phyloP scores from a whole-genome alignment of 2,888 invertebrate genomes.

The Ophion obscuratus region DNA sequence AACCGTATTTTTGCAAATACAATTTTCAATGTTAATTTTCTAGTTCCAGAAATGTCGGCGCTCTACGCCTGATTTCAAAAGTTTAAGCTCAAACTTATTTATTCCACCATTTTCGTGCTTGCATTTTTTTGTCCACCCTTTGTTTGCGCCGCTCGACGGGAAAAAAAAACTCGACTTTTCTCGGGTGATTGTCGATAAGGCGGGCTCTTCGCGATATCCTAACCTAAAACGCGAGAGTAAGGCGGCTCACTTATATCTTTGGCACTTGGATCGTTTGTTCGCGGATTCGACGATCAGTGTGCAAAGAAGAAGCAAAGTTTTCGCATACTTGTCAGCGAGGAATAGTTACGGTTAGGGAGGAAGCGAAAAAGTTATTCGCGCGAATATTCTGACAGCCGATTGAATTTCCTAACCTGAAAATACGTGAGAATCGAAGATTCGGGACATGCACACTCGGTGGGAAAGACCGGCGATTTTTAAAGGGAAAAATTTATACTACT shows the following conservation, averaged over 20 bases:
- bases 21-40: too few relatives aligned
- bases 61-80: too few relatives aligned
- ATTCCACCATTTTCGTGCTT: background rate
- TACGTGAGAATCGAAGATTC: background rate
- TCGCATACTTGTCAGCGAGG: background rate
- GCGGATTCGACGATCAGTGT: background rate
- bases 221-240: slow-evolving; percentile 4
- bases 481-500: background rate
- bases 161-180: background rate
- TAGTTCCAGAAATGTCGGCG: too few relatives aligned
- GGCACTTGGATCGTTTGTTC: background rate
- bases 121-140: background rate
- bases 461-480: background rate
- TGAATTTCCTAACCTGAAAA: slow-evolving; percentile 20
- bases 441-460: background rate
- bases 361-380: background rate
- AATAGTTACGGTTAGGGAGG: background rate
- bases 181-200: background rate
- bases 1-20: too few relatives aligned
- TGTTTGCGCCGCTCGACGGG: background rate
- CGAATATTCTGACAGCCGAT: slow-evolving; percentile 3
- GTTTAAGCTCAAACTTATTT: too few relatives aligned
- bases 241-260: background rate
- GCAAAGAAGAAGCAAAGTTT: background rate
- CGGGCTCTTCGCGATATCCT: background rate